phyloP scores from a whole-genome alignment of 1,140 invertebrate species.

The Zaprionus camerounensis region DNA sequence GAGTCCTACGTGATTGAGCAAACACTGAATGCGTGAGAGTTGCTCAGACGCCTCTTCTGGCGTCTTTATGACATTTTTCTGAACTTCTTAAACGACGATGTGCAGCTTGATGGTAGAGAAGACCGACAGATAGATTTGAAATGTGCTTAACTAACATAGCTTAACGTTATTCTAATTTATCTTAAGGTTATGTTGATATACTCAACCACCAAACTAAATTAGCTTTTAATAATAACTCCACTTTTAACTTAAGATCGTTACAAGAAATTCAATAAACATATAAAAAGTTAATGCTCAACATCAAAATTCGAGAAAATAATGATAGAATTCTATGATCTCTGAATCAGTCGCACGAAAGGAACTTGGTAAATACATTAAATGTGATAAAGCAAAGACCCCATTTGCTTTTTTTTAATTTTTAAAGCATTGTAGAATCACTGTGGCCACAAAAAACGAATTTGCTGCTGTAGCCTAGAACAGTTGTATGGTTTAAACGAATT shows the following conservation, averaged over 20 bases:
- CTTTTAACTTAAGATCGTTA: background rate
- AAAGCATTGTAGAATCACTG: no score
- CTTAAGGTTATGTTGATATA: background rate
- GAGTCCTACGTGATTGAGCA: background rate
- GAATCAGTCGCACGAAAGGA: no score
- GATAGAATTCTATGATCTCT: no score
- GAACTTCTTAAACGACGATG: constrained; percentile 54
- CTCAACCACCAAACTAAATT: background rate
- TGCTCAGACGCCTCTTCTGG: constrained; percentile 64
- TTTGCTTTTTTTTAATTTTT: no score
- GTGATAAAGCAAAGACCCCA: no score
- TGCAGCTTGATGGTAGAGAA: background rate
- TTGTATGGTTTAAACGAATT: background rate
- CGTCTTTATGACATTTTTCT: constrained; percentile 65
- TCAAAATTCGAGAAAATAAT: no score
- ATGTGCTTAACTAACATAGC: background rate
- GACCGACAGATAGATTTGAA: background rate
- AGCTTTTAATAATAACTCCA: background rate
- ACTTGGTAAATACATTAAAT: no score
- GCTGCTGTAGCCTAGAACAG: background rate
- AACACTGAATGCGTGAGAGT: constrained; percentile 58
- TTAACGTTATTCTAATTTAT: background rate
- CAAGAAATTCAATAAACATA: background rate
- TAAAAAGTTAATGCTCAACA: background rate
- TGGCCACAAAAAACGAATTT: no score